These are phyloP conservation scores for Drosophila nigricruria DNA, from an alignment of 2,888 invertebrate genomes.

Conservation along the genomic window DNA sequence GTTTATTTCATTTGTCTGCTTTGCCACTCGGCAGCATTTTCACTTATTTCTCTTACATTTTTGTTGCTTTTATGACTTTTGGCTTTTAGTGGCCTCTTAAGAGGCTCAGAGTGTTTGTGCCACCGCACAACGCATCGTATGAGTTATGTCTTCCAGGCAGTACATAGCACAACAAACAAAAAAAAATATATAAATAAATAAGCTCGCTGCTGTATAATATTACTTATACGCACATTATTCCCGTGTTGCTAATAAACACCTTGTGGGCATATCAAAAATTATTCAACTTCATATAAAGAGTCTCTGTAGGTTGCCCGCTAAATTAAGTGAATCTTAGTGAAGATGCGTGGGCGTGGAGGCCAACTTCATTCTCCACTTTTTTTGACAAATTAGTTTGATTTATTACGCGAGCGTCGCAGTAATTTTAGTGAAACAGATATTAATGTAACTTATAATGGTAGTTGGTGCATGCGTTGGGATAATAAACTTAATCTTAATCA, in stretches of 20 bases:
- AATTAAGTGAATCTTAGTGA: constrained; percentile 47
- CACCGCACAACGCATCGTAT: constrained; percentile 60
- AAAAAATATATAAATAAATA: background rate
- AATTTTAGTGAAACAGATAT: background rate
- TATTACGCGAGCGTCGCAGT: constrained; percentile 3
- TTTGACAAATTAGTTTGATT: constrained; percentile 53
- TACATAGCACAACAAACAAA: constrained; percentile 3
- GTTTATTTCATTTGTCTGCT: constrained; percentile 77
- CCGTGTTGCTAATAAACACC: constrained; percentile 79
- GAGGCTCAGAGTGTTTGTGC: constrained; percentile 62
- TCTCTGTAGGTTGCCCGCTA: constrained; percentile 3
- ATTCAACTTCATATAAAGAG: constrained; percentile 62
- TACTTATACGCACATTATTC: constrained; percentile 79
- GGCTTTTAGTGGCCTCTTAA: constrained; percentile 80
- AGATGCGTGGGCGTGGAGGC: background rate
- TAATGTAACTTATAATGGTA: constrained; percentile 5
- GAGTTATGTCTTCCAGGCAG: constrained; percentile 66
- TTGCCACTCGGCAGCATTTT: constrained; percentile 66
- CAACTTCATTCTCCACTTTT: background rate
- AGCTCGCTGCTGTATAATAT: constrained; percentile 58
- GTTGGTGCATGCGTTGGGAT: background rate
- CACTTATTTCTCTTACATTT: constrained; percentile 69
- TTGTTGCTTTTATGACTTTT: constrained; percentile 79
- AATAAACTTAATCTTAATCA: constrained; percentile 1
- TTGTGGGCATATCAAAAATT: constrained; percentile 73